Conservation (phyloP, 92 coral and sea anemone genomes). For the Nematostella vectensis region DNA sequence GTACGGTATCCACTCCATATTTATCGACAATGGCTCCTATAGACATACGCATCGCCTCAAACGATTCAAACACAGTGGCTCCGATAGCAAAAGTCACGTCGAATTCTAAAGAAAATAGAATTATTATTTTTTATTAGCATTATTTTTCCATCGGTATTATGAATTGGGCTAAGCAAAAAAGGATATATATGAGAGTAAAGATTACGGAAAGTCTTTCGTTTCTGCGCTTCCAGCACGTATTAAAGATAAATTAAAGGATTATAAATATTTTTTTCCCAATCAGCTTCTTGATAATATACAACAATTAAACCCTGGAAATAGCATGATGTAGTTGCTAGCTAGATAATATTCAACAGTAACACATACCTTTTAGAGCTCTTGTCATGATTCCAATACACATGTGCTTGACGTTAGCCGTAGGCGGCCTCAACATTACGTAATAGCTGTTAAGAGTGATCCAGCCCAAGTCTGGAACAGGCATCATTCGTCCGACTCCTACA, state of each 20-base stretch:
- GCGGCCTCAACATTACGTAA: constrained; percentile 20
- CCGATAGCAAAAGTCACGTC: constrained; percentile 28
- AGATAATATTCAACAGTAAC: too few species aligned
- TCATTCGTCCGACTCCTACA: constrained; percentile 12
- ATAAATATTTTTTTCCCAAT: too few species aligned
- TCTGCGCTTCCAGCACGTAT: too few species aligned
- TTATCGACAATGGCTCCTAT: constrained; percentile 6
- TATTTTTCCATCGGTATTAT: too few species aligned
- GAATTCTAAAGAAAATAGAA: constrained; percentile 10
- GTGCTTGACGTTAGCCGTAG: constrained; percentile 7
- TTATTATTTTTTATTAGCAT: too few species aligned
- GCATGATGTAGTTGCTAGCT: too few species aligned
- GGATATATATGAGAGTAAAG: too few species aligned
- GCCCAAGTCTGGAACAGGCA: constrained; percentile 11
- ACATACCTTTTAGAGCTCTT: constrained; percentile 25
- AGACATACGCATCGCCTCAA: constrained; percentile 4
- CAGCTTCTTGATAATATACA: too few species aligned
- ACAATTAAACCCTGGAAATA: too few species aligned
- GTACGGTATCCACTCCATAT: constrained; percentile 17
- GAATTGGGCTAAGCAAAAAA: too few species aligned
- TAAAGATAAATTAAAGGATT: too few species aligned
- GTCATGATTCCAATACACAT: constrained; percentile 13
- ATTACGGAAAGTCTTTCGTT: too few species aligned
- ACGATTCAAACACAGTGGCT: constrained; percentile 3
- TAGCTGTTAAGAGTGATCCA: constrained; percentile 31